These are phyloP conservation scores for Engraulis encrasicolus DNA, from an alignment of 2,113 vertebrate genomes.

Conservation along the genomic window DNA sequence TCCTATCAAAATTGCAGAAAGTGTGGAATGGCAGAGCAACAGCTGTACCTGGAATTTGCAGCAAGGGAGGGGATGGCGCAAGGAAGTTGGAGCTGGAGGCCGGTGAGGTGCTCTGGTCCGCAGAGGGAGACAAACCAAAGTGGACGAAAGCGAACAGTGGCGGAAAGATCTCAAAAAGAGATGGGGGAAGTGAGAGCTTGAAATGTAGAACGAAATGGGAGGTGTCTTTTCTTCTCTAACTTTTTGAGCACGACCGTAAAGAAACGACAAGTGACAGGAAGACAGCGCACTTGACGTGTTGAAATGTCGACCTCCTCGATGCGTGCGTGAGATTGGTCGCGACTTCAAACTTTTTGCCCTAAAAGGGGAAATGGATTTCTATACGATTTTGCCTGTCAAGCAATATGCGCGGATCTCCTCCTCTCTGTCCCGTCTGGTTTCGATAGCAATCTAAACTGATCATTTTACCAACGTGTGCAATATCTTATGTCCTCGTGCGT, in stretches of 20 bases:
- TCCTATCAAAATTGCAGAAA: slow-evolving; percentile 2
- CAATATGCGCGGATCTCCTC: too few relatives aligned
- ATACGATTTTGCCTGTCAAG: too few relatives aligned
- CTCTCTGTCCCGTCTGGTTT: too few relatives aligned
- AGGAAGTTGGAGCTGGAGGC: slow-evolving; percentile 31
- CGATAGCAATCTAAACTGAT: too few relatives aligned
- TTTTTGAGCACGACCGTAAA: background rate
- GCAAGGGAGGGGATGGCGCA: slow-evolving; percentile 40
- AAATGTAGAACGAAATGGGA: slow-evolving; percentile 71
- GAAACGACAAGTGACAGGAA: slow-evolving; percentile 24
- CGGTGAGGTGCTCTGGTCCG: slow-evolving; percentile 34
- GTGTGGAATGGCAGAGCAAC: background rate
- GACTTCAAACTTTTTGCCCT: too few relatives aligned
- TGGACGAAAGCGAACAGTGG: slow-evolving; percentile 42
- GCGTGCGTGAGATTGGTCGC: too few relatives aligned
- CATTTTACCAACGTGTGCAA: too few relatives aligned
- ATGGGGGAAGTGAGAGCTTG: slow-evolving; percentile 74
- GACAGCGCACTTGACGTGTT: background rate
- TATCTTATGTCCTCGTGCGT: too few relatives aligned
- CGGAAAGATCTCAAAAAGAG: slow-evolving; percentile 56
- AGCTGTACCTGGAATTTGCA: slow-evolving; percentile 65
- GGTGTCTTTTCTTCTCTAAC: slow-evolving; percentile 50
- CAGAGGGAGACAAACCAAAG: slow-evolving; percentile 56
- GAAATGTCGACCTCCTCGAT: background rate
- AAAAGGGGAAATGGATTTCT: too few relatives aligned